These are phyloP conservation scores for Poecile montanus DNA, from an alignment of 2,797 vertebrate genomes.

Conservation along the genomic window DNA sequence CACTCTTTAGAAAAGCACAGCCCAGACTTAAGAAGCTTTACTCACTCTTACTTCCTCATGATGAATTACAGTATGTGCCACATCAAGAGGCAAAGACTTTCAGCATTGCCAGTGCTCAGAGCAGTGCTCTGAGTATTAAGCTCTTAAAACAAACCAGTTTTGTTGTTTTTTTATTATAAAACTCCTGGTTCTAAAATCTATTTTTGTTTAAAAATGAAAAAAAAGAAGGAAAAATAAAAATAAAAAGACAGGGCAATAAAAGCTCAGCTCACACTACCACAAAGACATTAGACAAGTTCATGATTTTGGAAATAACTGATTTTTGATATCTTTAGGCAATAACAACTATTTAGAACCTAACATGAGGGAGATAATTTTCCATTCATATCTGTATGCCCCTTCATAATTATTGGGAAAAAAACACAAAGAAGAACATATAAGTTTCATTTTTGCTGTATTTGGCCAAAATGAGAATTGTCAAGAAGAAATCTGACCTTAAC, in stretches of 20 bases:
- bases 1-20: background rate
- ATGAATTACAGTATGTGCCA: background rate
- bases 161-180: background rate
- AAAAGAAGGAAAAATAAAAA: background rate
- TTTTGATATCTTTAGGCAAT: background rate
- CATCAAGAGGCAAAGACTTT: background rate
- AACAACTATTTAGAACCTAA: background rate
- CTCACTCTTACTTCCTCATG: background rate
- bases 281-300: background rate
- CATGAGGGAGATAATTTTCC: background rate
- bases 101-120: background rate
- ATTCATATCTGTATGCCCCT: background rate
- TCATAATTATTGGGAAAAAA: background rate
- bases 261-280: background rate
- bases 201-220: background rate
- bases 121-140: background rate
- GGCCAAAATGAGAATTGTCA: background rate
- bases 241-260: background rate
- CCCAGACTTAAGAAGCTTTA: conserved; percentile 28
- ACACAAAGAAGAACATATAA: background rate
- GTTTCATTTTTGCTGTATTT: background rate
- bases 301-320: background rate
- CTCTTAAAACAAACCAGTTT: background rate
- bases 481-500: background rate
- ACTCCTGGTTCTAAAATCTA: background rate